These are phyloP conservation scores for Rhynchophorus ferrugineus DNA, from an alignment of 1,140 invertebrate genomes.

Conservation along the genomic window DNA sequence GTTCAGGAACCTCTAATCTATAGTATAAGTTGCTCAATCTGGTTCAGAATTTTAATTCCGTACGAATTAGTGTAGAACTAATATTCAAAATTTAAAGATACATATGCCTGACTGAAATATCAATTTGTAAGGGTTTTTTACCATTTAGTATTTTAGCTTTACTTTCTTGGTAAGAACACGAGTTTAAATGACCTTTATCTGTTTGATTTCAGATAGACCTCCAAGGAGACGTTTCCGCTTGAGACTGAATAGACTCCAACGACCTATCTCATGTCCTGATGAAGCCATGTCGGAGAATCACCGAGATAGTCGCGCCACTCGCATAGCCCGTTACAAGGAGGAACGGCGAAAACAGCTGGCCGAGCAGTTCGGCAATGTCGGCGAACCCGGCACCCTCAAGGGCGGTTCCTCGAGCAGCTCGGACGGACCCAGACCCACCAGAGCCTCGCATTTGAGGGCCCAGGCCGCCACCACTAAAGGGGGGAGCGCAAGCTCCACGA, in stretches of 20 bases:
- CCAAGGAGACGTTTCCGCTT: constrained; percentile 22
- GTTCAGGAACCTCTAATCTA: no score
- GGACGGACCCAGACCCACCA: constrained; percentile 52
- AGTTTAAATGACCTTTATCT: no score
- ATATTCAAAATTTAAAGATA: no score
- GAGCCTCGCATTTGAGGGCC: constrained; percentile 60
- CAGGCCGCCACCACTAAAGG: constrained; percentile 42
- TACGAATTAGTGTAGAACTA: no score
- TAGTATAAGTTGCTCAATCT: no score
- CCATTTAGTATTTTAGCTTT: no score
- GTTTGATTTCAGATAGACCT: constrained; percentile 28
- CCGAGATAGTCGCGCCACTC: constrained; percentile 42
- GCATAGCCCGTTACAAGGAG: constrained; percentile 59
- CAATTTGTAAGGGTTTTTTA: no score
- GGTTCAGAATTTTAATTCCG: no score
- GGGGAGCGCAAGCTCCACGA: not conserved
- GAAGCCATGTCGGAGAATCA: constrained; percentile 15
- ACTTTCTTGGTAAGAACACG: no score
- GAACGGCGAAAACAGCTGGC: constrained; percentile 54
- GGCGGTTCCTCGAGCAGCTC: constrained; percentile 39
- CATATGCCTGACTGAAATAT: no score
- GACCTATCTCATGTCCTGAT: constrained; percentile 19
- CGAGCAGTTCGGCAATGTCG: constrained; percentile 30
- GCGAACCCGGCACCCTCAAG: constrained; percentile 8
- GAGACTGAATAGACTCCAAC: constrained; percentile 27